Conservation (phyloP, 2,888 invertebrate genomes). For the Drosophila fulvimacula region DNA sequence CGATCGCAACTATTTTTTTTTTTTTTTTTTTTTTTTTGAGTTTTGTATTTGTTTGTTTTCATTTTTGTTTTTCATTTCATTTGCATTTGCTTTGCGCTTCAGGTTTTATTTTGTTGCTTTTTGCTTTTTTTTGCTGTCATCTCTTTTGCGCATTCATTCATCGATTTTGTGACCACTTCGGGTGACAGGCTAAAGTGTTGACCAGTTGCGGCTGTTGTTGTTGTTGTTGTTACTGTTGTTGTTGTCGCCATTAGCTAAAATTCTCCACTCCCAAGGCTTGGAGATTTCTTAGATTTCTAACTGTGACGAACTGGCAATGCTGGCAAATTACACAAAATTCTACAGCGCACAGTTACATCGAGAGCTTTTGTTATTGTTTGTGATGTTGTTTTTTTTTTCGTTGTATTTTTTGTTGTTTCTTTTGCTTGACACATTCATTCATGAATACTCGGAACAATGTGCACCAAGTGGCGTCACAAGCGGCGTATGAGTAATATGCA, state of each 20-base stretch:
- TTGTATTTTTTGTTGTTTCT: constrained; percentile 2
- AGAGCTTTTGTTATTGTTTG: constrained; percentile 18
- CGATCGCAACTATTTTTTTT: constrained; percentile 48
- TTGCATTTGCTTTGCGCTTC: constrained; percentile 23
- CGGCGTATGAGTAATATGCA: constrained; percentile 50
- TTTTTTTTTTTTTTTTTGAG: constrained; percentile 8
- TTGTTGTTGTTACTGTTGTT: not conserved
- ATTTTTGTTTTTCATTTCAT: constrained; percentile 28
- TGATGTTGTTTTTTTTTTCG: not conserved
- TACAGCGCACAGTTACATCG: constrained; percentile 26
- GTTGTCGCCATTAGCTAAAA: constrained; percentile 18
- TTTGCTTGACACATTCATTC: constrained; percentile 34
- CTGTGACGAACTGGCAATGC: constrained; percentile 9
- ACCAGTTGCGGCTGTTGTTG: constrained; percentile 23
- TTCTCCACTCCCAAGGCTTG: constrained; percentile 45
- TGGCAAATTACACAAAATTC: constrained; percentile 11
- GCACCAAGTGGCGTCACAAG: constrained; percentile 52
- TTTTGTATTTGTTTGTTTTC: constrained; percentile 1
- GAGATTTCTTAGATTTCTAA: constrained; percentile 24
- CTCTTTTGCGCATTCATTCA: constrained; percentile 61
- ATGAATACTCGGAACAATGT: constrained; percentile 33
- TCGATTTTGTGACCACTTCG: constrained; percentile 49
- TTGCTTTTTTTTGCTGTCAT: constrained; percentile 22
- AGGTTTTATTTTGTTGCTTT: constrained; percentile 28
- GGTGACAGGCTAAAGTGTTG: constrained; percentile 46